Percentiles rank a stretch among this genome's conserved stretches.
phyloP scores from a whole-genome alignment of 2,113 vertebrate species.

The Passer domesticus region DNA sequence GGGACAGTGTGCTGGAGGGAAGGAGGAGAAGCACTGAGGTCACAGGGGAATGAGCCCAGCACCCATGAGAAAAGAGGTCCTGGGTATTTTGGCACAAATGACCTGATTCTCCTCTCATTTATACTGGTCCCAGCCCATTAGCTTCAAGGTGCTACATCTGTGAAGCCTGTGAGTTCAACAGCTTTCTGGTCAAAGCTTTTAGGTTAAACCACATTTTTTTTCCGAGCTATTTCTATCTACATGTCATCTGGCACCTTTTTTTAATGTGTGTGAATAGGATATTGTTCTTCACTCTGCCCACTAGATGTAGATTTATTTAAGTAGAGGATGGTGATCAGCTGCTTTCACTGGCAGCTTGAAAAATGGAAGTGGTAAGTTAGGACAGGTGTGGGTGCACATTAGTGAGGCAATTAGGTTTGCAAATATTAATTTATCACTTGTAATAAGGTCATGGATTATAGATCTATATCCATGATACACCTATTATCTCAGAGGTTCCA shows the following conservation, averaged over 20 bases:
- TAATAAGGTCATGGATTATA: conserved; percentile 62
- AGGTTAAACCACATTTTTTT: neutral
- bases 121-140: neutral
- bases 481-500: conserved; percentile 50
- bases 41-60: neutral
- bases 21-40: neutral
- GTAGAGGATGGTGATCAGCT: conserved; percentile 15
- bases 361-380: conserved; percentile 49
- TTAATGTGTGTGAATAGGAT: neutral
- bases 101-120: conserved; percentile 13
- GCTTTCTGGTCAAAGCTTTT: neutral
- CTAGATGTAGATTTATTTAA: neutral
- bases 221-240: neutral
- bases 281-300: neutral
- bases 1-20: neutral
- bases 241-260: neutral
- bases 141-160: neutral
- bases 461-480: conserved; percentile 51
- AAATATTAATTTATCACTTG: conserved; percentile 70
- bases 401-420: conserved; percentile 69
- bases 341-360: conserved; percentile 48
- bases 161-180: neutral
- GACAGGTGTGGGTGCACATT: conserved; percentile 71
- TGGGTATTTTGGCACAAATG: neutral
- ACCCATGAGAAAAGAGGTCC: neutral